Conservation (phyloP, 2,113 vertebrate species). For the Neogale vison region DNA sequence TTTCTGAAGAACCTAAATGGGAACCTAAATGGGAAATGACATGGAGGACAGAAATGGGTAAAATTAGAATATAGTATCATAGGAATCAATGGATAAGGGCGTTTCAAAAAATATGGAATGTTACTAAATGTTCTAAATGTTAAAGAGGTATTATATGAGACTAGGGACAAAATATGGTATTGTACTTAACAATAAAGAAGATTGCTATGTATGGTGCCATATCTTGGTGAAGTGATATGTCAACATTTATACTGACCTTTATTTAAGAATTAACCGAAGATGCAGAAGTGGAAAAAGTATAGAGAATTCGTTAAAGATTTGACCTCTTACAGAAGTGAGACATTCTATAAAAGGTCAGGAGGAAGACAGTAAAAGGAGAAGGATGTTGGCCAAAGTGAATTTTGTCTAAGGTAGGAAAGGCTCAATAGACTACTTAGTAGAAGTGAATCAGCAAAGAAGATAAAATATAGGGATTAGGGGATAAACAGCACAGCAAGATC, state of each 20-base stretch:
- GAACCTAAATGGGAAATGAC: neutral
- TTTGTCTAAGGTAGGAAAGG: neutral
- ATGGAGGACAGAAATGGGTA: neutral
- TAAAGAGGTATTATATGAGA: neutral
- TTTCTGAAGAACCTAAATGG: neutral
- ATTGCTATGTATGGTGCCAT: neutral
- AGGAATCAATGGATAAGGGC: neutral
- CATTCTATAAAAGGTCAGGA: conserved; percentile 1
- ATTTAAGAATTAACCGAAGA: neutral
- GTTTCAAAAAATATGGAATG: neutral
- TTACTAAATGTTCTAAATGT: neutral
- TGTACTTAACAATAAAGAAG: neutral
- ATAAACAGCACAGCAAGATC: neutral
- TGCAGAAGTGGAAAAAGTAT: neutral
- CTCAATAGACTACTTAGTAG: neutral
- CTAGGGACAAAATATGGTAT: neutral
- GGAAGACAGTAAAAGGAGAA: neutral
- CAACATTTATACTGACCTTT: neutral
- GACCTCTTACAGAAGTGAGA: neutral
- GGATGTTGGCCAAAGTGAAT: neutral
- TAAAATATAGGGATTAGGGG: neutral
- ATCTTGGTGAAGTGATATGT: neutral
- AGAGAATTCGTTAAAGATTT: conserved; percentile 9
- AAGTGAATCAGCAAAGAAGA: neutral
- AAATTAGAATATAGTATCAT: neutral